These are phyloP conservation scores for Metalampra italica DNA, from an alignment of 2,888 invertebrate species.

Conservation along the genomic window DNA sequence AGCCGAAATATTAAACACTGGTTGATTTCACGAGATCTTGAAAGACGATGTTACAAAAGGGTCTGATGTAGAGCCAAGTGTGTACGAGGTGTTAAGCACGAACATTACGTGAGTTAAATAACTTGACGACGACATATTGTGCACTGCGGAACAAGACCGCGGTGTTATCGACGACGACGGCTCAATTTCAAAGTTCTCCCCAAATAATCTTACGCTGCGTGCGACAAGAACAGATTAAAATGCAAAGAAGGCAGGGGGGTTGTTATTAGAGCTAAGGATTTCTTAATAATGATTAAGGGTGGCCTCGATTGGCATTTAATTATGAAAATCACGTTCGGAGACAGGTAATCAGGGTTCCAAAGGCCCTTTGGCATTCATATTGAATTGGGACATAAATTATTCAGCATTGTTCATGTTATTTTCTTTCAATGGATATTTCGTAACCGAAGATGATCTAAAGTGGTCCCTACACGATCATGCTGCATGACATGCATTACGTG, in stretches of 20 bases:
- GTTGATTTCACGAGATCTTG: slow-evolving; percentile 5
- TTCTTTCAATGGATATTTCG: no score
- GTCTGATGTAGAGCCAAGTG: slow-evolving; percentile 25
- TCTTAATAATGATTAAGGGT: slow-evolving; percentile 2
- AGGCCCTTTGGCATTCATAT: slow-evolving; percentile 35
- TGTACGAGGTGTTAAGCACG: slow-evolving; percentile 24
- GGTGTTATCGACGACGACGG: not conserved
- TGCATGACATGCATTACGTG: no score
- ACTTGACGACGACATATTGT: slow-evolving; percentile 31
- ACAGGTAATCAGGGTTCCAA: slow-evolving; percentile 44
- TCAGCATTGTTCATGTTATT: slow-evolving; percentile 17
- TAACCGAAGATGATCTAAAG: no score
- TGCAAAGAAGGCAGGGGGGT: slow-evolving; percentile 5
- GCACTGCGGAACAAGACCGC: slow-evolving; percentile 29
- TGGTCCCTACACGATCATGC: no score
- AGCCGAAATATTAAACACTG: slow-evolving; percentile 11
- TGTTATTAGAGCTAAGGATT: slow-evolving; percentile 3
- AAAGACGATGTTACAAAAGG: slow-evolving; percentile 24
- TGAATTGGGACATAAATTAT: slow-evolving; percentile 35
- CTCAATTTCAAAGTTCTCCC: not conserved
- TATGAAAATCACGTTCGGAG: slow-evolving; percentile 39
- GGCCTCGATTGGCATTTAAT: slow-evolving; percentile 20
- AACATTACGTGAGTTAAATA: slow-evolving; percentile 39
- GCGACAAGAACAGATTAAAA: slow-evolving; percentile 7
- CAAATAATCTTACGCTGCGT: not conserved